Percentiles rank a stretch among this genome's conserved stretches.
Evolutionary conservation across 2,888 invertebrate genomes (phyloP).

Genomic region (Opisthograptis luteolata): DNA sequence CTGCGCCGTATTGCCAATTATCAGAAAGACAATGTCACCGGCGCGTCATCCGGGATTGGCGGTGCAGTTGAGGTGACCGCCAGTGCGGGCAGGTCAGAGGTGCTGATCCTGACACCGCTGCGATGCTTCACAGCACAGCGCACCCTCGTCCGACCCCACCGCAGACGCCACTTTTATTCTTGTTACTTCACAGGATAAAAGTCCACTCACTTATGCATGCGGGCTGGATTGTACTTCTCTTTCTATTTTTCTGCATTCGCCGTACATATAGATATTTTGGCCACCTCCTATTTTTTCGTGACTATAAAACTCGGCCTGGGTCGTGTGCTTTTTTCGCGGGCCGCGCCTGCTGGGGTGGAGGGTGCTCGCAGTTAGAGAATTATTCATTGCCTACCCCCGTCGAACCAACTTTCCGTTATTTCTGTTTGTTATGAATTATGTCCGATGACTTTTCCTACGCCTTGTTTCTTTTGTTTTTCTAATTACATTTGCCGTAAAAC

Average conservation of each 20-base stretch:
- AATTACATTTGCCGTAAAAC: slow-evolving; percentile 79
- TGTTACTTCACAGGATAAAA: slow-evolving; percentile 74
- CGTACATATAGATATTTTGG: slow-evolving; percentile 83
- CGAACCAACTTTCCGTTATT: slow-evolving; percentile 82
- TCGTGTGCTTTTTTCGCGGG: slow-evolving; percentile 81
- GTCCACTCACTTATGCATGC: slow-evolving; percentile 82
- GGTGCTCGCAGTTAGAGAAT: slow-evolving; percentile 83
- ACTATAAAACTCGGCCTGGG: slow-evolving; percentile 79
- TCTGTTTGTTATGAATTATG: slow-evolving; percentile 84
- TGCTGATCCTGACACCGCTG: slow-evolving; percentile 31
- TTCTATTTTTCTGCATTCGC: slow-evolving; percentile 70
- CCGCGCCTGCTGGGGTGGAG: slow-evolving; percentile 64
- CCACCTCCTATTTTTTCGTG: slow-evolving; percentile 80
- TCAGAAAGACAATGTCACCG: slow-evolving; percentile 22
- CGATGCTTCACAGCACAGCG: slow-evolving; percentile 22
- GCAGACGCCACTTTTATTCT: slow-evolving; percentile 60
- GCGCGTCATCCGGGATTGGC: too few species aligned
- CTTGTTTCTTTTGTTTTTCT: slow-evolving; percentile 78
- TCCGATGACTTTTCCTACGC: slow-evolving; percentile 80
- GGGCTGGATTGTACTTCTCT: slow-evolving; percentile 80
- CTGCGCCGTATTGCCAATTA: slow-evolving; percentile 23
- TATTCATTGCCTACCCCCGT: slow-evolving; percentile 84
- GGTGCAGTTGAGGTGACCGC: too few species aligned
- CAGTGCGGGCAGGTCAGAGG: slow-evolving; percentile 28
- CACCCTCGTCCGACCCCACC: slow-evolving; percentile 39